Base-by-base conservation (phyloP, 2,888 invertebrate species). In the Iselma pallidipennis region DNA sequence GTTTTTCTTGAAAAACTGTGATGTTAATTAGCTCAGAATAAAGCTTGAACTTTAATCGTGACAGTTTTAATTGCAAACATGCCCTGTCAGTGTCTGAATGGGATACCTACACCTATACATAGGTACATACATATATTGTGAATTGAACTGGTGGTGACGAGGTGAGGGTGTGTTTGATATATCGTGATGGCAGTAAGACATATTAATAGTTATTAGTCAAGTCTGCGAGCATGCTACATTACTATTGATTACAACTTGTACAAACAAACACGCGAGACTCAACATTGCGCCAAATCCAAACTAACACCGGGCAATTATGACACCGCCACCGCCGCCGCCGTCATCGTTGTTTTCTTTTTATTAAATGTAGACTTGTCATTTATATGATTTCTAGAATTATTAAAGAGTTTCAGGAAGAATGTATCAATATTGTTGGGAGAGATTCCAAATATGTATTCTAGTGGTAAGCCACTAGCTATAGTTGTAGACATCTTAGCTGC, bases 191-290 rank as follows among this genome's bases (percentile, higher is more conserved):
- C 76, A 77, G 78, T 73, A 79, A 80, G 79, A 80, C 79, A 75
- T 80, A 80, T 80, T 80, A 80, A 80, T 80, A 80, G 79, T 79
- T 80, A 80, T 80, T 79, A 80, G 79, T 79, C 76, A 78, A 78
- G 78, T 76, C 76, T 76, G 74, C 73, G 73, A 77, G 78, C 78
- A 76, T 76, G 77, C 76, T 76, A 76, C 76, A 76, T 77, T 77
- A 75, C 78, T 78, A 79, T 79, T 77, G 79, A 79, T 79, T 79
- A 77, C 75, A 72, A 74, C 68, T 75, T 73, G 76, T 74, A 74
- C 69, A 72, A 76, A 74, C 71, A 70, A 71, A 70, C 76, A 77
- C 77, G 78, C 76, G 71, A 76, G 71, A 72, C 74, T 74, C 73
- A 73, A 75, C 74, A 72, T 77, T 76, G 76, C 76, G 77, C 76